Evolutionary conservation across 2,888 invertebrate species (phyloP).

Genomic region (Osmoderma eremita): DNA sequence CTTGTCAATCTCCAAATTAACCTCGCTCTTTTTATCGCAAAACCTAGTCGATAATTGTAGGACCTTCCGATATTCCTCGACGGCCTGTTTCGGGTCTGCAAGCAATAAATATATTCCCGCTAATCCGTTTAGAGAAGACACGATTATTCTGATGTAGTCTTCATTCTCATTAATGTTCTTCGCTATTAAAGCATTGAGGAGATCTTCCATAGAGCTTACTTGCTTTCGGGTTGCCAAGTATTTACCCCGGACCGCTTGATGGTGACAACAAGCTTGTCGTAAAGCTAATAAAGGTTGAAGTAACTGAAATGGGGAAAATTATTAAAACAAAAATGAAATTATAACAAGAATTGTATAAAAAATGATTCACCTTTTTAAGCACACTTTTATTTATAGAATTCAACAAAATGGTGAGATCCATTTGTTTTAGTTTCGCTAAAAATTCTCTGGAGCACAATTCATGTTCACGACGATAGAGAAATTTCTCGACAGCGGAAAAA

Average conservation of each 20-base stretch:
- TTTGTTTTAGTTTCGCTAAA: slow-evolving; percentile 62
- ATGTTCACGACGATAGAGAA: slow-evolving; percentile 76
- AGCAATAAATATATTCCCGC: slow-evolving; percentile 73
- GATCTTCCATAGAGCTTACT: slow-evolving; percentile 71
- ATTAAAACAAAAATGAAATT: not conserved
- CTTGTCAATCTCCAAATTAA: slow-evolving; percentile 69
- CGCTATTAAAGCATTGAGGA: slow-evolving; percentile 72
- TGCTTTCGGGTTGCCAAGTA: slow-evolving; percentile 67
- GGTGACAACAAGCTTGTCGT: slow-evolving; percentile 78
- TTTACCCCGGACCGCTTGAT: slow-evolving; percentile 69
- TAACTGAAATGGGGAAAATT: slow-evolving; percentile 60
- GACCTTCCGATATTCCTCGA: slow-evolving; percentile 71
- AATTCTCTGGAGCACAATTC: slow-evolving; percentile 66
- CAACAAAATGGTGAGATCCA: slow-evolving; percentile 63
- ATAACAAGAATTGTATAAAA: slow-evolving; percentile 3
- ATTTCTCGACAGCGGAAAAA: slow-evolving; percentile 78
- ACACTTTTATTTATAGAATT: slow-evolving; percentile 63
- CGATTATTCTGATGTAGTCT: slow-evolving; percentile 70
- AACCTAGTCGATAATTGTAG: slow-evolving; percentile 64
- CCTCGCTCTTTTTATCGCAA: slow-evolving; percentile 53
- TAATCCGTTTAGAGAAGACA: slow-evolving; percentile 75
- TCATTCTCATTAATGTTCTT: slow-evolving; percentile 71
- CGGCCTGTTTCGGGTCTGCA: slow-evolving; percentile 67
- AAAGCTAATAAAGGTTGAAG: slow-evolving; percentile 73
- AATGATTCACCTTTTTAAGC: slow-evolving; percentile 59